phyloP scores from a whole-genome alignment of 2,888 invertebrate species.

The Machimus rusticus region DNA sequence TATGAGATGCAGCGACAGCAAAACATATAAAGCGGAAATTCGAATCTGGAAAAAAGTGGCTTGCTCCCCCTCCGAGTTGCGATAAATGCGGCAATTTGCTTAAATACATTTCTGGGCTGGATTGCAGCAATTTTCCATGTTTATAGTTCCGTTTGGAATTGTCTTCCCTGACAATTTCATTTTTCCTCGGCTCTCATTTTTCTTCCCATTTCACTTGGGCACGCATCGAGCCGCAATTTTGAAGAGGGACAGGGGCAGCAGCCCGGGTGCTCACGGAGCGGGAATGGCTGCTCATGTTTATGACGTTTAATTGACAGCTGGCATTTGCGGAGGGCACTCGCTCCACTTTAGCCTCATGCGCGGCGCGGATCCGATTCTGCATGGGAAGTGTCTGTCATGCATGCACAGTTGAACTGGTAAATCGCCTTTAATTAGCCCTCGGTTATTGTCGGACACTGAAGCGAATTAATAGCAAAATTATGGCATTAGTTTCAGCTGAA shows the following conservation, averaged over 20 bases:
- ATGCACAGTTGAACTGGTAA: conserved; percentile 36
- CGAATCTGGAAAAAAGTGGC: background rate
- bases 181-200: background rate
- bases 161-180: conserved; percentile 26
- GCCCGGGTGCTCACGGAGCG: background rate
- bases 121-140: conserved; percentile 37
- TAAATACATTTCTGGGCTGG: conserved; percentile 8
- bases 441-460: conserved; percentile 4
- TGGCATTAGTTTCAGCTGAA: conserved; percentile 35
- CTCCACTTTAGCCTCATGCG: background rate
- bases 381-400: conserved; percentile 37
- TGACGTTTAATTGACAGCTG: conserved; percentile 40
- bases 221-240: background rate
- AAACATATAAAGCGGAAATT: background rate
- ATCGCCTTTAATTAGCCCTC: conserved; percentile 34
- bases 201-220: background rate
- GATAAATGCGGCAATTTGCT: conserved; percentile 18
- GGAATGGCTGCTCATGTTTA: conserved; percentile 21
- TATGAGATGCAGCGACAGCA: background rate
- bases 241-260: background rate
- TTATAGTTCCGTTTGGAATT: conserved; percentile 31
- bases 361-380: conserved; percentile 5
- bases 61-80: background rate
- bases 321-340: conserved; percentile 33
- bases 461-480: conserved; percentile 37